Evolutionary conservation across 1,140 invertebrate genomes (phyloP).

Genomic region (Drosophila aff.): DNA sequence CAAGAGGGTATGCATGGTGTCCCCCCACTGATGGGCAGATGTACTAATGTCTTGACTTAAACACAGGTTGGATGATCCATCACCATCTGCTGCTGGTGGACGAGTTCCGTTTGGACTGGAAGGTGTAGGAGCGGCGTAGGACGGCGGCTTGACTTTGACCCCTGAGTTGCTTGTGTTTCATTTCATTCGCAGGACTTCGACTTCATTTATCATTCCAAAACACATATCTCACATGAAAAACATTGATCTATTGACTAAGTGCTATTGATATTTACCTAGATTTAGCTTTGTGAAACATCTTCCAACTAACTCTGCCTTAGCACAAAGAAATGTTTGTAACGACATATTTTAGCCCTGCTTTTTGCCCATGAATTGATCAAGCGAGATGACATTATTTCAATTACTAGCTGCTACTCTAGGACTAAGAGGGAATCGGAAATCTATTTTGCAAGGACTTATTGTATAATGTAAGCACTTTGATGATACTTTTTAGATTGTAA

Average conservation of each 20-base stretch:
- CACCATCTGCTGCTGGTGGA: constrained; percentile 86
- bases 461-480: constrained; percentile 37
- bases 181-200: constrained; percentile 36
- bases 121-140: constrained; percentile 48
- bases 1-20: constrained; percentile 58
- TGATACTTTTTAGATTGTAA: constrained; percentile 58
- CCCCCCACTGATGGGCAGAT: background rate
- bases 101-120: constrained; percentile 86
- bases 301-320: constrained; percentile 81
- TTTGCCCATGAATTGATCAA: constrained; percentile 43
- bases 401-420: constrained; percentile 32
- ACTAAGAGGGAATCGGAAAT: constrained; percentile 25
- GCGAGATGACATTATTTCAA: constrained; percentile 38
- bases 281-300: constrained; percentile 64
- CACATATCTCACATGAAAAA: constrained; percentile 72
- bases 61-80: constrained; percentile 86
- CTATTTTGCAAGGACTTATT: constrained; percentile 73
- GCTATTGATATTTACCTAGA: constrained; percentile 62
- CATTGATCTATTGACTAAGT: constrained; percentile 65
- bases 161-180: constrained; percentile 56
- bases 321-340: constrained; percentile 66
- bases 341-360: constrained; percentile 52
- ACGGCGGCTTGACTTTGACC: constrained; percentile 28
- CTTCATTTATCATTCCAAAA: constrained; percentile 49
- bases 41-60: constrained; percentile 5